A percentile compares a stretch with the other conserved stretches of the same genome.
These are phyloP conservation scores for Phoxinus phoxinus DNA, from an alignment of 2,113 vertebrate species.

Conservation along the genomic window DNA sequence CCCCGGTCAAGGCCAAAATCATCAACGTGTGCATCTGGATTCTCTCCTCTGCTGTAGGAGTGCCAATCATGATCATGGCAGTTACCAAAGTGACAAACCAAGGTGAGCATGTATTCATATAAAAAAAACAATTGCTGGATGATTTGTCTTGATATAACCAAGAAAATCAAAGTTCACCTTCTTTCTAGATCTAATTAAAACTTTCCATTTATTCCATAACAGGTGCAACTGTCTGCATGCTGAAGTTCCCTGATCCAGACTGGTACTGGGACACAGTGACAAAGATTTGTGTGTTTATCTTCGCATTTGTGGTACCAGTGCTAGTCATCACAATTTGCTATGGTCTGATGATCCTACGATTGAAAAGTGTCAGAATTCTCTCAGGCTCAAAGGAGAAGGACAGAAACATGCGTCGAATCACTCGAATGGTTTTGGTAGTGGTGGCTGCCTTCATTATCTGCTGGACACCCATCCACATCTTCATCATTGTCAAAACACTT, in stretches of 20 bases:
- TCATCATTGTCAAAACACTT: conserved; percentile 89
- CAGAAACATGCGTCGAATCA: conserved; percentile 9
- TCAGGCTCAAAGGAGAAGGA: conserved; percentile 17
- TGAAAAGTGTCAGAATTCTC: not conserved
- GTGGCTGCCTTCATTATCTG: not conserved
- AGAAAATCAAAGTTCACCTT: not conserved
- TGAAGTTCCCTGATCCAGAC: conserved; percentile 89
- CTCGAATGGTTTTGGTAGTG: conserved; percentile 10
- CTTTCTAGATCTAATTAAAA: not conserved
- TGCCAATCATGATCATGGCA: conserved; percentile 93
- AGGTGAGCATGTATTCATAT: conserved; percentile 72
- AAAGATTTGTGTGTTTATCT: conserved; percentile 97
- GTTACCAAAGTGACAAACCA: conserved; percentile 81
- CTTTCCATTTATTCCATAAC: conserved; percentile 18
- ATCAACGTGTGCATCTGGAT: conserved; percentile 97
- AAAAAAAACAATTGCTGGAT: not conserved
- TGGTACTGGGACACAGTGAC: conserved; percentile 95
- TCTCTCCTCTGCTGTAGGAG: conserved; percentile 88
- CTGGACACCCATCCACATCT: conserved; percentile 9
- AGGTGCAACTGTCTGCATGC: conserved; percentile 80
- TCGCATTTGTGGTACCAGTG: conserved; percentile 92
- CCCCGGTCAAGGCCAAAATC: conserved; percentile 88
- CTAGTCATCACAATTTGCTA: conserved; percentile 86
- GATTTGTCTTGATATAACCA: not conserved
- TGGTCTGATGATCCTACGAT: conserved; percentile 11